These are phyloP conservation scores for Antennarius maculatus DNA, from an alignment of 2,797 vertebrate genomes.

Conservation along the genomic window DNA sequence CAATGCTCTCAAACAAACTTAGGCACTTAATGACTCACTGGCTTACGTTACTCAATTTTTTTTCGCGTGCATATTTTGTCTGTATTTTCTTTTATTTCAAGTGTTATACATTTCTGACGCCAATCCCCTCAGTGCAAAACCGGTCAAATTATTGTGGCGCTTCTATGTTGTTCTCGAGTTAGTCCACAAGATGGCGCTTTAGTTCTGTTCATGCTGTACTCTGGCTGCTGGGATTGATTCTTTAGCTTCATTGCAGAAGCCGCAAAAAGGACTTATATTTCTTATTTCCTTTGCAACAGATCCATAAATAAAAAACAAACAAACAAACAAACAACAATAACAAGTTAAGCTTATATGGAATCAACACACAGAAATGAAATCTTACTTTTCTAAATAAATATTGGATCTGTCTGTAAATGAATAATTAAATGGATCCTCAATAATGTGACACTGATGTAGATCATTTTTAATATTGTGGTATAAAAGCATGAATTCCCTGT, in stretches of 20 bases:
- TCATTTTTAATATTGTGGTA: constrained; percentile 16
- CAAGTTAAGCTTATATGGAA: background rate
- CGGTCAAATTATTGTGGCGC: background rate
- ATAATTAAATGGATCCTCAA: background rate
- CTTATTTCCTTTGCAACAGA: constrained; percentile 1
- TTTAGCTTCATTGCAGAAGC: constrained; percentile 16
- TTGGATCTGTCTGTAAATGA: constrained; percentile 1
- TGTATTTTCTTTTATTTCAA: constrained; percentile 14
- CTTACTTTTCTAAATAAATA: background rate
- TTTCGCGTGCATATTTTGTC: background rate
- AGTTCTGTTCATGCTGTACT: constrained; percentile 72
- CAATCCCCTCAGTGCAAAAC: constrained; percentile 14
- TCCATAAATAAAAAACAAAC: background rate
- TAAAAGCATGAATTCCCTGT: background rate
- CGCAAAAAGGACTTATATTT: constrained; percentile 21
- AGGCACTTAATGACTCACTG: constrained; percentile 3
- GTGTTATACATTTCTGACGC: constrained; percentile 8
- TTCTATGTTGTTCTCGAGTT: constrained; percentile 23
- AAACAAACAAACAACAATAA: background rate
- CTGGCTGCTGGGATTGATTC: background rate
- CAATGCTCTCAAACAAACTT: background rate
- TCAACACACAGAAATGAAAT: background rate
- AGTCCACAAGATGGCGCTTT: constrained; percentile 84
- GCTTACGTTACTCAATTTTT: constrained; percentile 5
- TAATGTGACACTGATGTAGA: constrained; percentile 1